Evolutionary conservation across 2,113 vertebrate genomes (phyloP).

Genomic region (Pardalotus punctatus): DNA sequence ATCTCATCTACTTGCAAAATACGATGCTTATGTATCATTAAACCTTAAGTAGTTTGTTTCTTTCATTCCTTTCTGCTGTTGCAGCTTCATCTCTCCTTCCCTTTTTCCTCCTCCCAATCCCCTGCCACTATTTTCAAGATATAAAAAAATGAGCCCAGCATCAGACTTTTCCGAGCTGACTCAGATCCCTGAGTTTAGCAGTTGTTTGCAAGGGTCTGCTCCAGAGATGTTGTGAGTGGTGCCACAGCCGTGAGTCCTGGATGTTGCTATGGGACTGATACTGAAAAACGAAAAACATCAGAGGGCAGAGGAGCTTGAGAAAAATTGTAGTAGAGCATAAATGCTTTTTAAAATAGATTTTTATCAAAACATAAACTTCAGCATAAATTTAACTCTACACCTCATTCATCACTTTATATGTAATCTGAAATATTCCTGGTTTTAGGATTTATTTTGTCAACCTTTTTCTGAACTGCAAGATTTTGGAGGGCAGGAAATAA

Average conservation of each 20-base stretch:
- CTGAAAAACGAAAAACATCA: conserved; percentile 48
- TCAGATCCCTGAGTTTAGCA: conserved; percentile 12
- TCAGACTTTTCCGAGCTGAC: background rate
- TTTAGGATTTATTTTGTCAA: conserved; percentile 9
- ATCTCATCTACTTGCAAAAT: background rate
- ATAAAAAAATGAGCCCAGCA: background rate
- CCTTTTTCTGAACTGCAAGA: background rate
- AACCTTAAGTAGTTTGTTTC: background rate
- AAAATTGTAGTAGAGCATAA: conserved; percentile 21
- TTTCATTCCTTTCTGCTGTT: conserved; percentile 17
- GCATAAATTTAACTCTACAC: conserved; percentile 8
- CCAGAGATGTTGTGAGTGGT: background rate
- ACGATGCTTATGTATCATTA: background rate
- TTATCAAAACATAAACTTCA: conserved; percentile 51
- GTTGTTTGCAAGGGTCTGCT: background rate
- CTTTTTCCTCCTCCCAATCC: background rate
- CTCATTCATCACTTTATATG: conserved; percentile 12
- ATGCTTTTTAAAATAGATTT: conserved; percentile 49
- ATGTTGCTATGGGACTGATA: conserved; percentile 50
- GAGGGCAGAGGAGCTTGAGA: conserved; percentile 61
- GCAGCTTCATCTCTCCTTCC: background rate
- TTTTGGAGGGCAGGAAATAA: background rate
- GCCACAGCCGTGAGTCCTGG: conserved; percentile 17
- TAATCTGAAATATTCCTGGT: conserved; percentile 17
- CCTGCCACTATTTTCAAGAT: background rate